Base-by-base conservation (phyloP, 2,888 invertebrate species). In the Idaea straminata region DNA sequence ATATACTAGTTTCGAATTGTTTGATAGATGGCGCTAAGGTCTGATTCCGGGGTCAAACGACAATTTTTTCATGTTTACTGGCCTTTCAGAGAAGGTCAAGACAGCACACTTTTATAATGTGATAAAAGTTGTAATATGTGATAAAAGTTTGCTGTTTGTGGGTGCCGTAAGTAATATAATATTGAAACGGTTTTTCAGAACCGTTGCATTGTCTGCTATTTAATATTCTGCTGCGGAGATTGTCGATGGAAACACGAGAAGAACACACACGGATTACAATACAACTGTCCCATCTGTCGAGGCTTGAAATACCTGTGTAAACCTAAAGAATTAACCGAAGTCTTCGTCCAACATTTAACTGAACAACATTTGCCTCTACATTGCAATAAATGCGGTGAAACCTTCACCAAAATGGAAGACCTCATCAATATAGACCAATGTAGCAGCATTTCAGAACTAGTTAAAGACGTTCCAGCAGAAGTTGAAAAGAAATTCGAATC, bases 181-280 rank as follows among this genome's bases (percentile, higher is more conserved):
- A 67, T 66, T 63, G 61, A n/a, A 35, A 65, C 58, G 61, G 38
- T 62, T 64, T 68, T 74, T n/a, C 81, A 93, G 93, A 83, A 81
- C 61, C 84, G 87, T 73, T 93, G 93, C 69, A 85, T 92, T 65
- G 84, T 88, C 15, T 93, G 93, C 74, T 85, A 87, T 64, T 79
- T 84, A 61, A 76, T 87, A 64, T 93, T 92, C 72, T 93, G 93
- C 77, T 93, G 93, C 64, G 79, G 77, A 3, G 78, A 88, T 15
- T 93, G 93, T 65, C 91, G 93, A 15, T 80, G 86, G 78, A 85
- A 79, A 62, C 93, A 93, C 85, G 93, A 93, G 60, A 74, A 76
- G 64, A 67, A 66, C 2, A 72, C 78, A 3, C 93, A 93, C 78
- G 83, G 81, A 3, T 82, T 93, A 1, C 77, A 79, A 5, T 93